Evolutionary conservation across 2,888 invertebrate genomes (phyloP).

Genomic region (Drosophila rubida): DNA sequence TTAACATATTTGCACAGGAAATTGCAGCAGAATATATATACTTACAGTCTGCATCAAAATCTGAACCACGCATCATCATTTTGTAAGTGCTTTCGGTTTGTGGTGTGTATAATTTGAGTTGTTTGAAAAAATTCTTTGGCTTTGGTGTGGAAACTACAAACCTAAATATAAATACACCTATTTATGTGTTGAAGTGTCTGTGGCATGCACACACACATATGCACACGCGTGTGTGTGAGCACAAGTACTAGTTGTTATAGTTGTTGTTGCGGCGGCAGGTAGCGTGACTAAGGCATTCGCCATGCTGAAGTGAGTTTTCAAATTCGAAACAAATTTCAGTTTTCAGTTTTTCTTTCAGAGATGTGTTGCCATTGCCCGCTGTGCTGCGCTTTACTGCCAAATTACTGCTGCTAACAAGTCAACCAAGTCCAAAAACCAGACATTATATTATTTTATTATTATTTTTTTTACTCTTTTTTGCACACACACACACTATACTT

Average conservation of each 20-base stretch:
- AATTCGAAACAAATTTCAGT: constrained; percentile 75
- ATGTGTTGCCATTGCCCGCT: constrained; percentile 33
- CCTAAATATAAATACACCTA: constrained; percentile 37
- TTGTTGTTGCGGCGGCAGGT: constrained; percentile 57
- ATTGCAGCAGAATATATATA: constrained; percentile 6
- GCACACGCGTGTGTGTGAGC: constrained; percentile 15
- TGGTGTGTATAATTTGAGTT: constrained; percentile 30
- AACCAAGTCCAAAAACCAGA: constrained; percentile 47
- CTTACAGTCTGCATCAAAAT: not conserved
- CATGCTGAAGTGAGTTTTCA: constrained; percentile 73
- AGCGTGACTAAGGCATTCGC: constrained; percentile 78
- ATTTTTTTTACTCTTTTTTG: constrained; percentile 36
- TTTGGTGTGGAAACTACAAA: constrained; percentile 30
- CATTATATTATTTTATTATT: constrained; percentile 35
- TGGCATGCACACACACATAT: too few relatives aligned
- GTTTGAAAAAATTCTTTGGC: constrained; percentile 43
- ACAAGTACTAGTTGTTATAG: constrained; percentile 15
- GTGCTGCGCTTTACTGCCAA: constrained; percentile 47
- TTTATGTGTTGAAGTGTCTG: constrained; percentile 17
- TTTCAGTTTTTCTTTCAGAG: constrained; percentile 40
- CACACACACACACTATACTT: constrained; percentile 13
- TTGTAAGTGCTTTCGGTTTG: constrained; percentile 31
- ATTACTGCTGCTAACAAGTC: constrained; percentile 63
- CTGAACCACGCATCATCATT: not conserved
- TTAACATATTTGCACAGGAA: constrained; percentile 21